These are phyloP conservation scores for Andrena chrysosceles DNA, from an alignment of 2,888 invertebrate species.

Conservation along the genomic window DNA sequence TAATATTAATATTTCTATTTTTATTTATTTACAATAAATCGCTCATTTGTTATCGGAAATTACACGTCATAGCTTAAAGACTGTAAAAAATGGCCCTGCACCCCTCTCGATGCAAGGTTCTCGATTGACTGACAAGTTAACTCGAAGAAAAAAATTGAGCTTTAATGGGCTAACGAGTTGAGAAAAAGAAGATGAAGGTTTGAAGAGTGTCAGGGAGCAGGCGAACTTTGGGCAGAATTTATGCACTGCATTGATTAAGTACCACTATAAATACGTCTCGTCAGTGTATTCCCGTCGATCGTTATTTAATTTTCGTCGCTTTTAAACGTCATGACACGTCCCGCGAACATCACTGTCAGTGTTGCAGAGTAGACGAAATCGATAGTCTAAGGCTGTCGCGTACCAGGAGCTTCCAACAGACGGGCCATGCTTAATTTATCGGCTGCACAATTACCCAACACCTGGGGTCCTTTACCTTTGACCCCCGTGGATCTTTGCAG, in stretches of 20 bases:
- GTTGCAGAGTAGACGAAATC: slow-evolving; percentile 36
- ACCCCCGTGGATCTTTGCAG: slow-evolving; percentile 38
- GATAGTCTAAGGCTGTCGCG: slow-evolving; percentile 55
- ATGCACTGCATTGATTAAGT: background rate
- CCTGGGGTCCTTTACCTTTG: slow-evolving; percentile 64
- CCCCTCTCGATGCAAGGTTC: too few species aligned
- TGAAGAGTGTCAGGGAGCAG: background rate
- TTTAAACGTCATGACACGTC: background rate
- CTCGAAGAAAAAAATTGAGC: too few species aligned
- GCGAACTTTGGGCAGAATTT: background rate
- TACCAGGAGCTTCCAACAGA: slow-evolving; percentile 33
- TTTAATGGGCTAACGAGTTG: too few species aligned
- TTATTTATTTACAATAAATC: too few species aligned
- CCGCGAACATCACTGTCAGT: background rate
- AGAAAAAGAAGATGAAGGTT: too few species aligned
- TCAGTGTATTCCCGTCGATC: background rate
- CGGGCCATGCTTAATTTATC: slow-evolving; percentile 56
- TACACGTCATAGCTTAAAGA: too few species aligned
- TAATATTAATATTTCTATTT: too few species aligned
- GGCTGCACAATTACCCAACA: slow-evolving; percentile 30
- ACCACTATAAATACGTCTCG: background rate
- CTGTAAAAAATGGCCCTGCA: too few species aligned
- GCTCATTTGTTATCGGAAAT: too few species aligned
- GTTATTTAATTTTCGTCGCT: background rate
- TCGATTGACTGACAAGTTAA: too few species aligned